phyloP scores from a whole-genome alignment of 2,797 vertebrate species.

The Helostoma temminkii region DNA sequence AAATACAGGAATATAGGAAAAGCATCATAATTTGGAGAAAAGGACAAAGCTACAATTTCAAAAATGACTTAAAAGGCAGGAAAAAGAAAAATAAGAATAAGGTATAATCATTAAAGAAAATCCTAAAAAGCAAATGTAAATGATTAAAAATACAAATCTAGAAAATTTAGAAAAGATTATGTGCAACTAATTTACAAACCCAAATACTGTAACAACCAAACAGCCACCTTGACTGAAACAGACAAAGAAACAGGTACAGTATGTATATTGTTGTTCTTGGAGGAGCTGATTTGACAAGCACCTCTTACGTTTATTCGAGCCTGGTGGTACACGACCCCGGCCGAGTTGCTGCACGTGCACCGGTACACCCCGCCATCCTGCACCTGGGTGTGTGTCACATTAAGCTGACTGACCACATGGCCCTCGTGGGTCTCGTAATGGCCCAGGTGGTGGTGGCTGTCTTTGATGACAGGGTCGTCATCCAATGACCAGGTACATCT shows the following conservation, averaged over 20 bases:
- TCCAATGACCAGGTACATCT: conserved; percentile 95
- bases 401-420: conserved; percentile 97
- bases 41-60: conserved; percentile 31
- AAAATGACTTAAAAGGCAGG: conserved; percentile 22
- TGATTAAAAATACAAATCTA: conserved; percentile 9
- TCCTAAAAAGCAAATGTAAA: conserved; percentile 8
- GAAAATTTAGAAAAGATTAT: not conserved
- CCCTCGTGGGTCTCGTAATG: conserved; percentile 95
- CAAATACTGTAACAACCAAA: conserved; percentile 22
- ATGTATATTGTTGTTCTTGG: conserved; percentile 90
- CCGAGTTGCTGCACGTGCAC: conserved; percentile 98
- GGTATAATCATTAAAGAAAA: conserved; percentile 9
- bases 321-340: conserved; percentile 98
- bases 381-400: conserved; percentile 96
- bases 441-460: conserved; percentile 93
- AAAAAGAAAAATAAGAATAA: conserved; percentile 9
- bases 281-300: conserved; percentile 99
- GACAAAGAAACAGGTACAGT: conserved; percentile 66
- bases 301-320: conserved; percentile 99
- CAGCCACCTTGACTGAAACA: conserved; percentile 46
- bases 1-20: conserved; percentile 48
- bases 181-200: conserved; percentile 11
- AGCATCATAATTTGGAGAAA: conserved; percentile 54
- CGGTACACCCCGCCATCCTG: conserved; percentile 97
- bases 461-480: conserved; percentile 96